Evolutionary conservation across 2,888 invertebrate genomes (phyloP).

Genomic region (Merodon equestris): DNA sequence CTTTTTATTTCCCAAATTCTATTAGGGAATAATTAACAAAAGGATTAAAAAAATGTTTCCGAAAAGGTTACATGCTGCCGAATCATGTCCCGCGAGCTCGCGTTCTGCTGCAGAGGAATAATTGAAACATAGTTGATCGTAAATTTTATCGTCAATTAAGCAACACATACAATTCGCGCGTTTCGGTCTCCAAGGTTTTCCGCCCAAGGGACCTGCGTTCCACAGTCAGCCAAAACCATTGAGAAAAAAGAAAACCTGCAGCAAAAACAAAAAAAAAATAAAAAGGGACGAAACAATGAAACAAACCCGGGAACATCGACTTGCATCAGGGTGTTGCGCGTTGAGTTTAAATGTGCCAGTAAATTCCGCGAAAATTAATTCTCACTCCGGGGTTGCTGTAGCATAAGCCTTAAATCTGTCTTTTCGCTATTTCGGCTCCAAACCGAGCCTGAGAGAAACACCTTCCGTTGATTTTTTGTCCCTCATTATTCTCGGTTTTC

Average conservation of each 20-base stretch:
- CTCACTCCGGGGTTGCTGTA: conserved; percentile 37
- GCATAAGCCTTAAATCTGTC: conserved; percentile 26
- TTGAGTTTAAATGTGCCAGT: conserved; percentile 41
- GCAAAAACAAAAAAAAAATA: conserved; percentile 9
- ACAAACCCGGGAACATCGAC: background rate
- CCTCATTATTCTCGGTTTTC: background rate
- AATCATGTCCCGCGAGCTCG: conserved; percentile 4
- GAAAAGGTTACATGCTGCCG: background rate
- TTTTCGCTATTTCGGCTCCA: conserved; percentile 24
- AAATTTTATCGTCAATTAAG: conserved; percentile 68
- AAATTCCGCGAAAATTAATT: conserved; percentile 60
- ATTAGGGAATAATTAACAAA: conserved; percentile 33
- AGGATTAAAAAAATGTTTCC: background rate
- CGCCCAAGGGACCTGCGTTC: conserved; percentile 26
- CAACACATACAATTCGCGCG: conserved; percentile 40
- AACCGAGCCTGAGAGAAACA: conserved; percentile 22
- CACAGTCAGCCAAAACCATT: conserved; percentile 25
- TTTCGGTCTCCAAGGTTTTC: conserved; percentile 25
- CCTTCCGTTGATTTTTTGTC: conserved; percentile 38
- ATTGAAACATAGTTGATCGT: conserved; percentile 57
- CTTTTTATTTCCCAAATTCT: conserved; percentile 28
- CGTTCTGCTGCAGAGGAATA: conserved; percentile 40
- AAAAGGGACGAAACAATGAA: background rate
- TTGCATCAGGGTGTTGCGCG: background rate
- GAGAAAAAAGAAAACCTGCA: conserved; percentile 14